These are phyloP conservation scores for Pachypanchax playfairii DNA, from an alignment of 2,113 vertebrate genomes.

Conservation along the genomic window DNA sequence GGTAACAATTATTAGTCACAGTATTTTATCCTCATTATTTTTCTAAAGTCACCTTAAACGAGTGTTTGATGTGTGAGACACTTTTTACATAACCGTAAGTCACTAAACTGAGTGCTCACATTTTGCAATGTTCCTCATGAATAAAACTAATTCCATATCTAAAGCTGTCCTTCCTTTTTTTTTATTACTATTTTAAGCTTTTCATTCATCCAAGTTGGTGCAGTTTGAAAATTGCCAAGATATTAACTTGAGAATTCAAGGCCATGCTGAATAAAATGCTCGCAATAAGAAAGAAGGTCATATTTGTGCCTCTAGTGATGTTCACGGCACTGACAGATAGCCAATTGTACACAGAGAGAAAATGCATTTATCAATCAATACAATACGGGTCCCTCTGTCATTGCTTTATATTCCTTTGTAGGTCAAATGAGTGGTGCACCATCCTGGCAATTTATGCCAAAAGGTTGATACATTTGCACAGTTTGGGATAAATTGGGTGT, in stretches of 20 bases:
- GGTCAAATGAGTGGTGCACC: conserved; percentile 72
- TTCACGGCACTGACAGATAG: conserved; percentile 75
- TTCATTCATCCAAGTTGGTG: conserved; percentile 27
- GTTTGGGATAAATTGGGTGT: conserved; percentile 40
- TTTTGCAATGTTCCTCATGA: conserved; percentile 51
- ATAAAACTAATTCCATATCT: conserved; percentile 45
- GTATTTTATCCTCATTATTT: conserved; percentile 46
- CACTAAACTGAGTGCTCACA: conserved; percentile 48
- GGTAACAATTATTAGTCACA: conserved; percentile 30
- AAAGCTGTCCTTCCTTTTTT: conserved; percentile 29
- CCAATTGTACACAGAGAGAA: conserved; percentile 73
- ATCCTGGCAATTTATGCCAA: conserved; percentile 70
- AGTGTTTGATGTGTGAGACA: conserved; percentile 48
- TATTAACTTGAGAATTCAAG: conserved; percentile 51
- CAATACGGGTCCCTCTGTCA: conserved; percentile 59
- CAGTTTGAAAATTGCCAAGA: conserved; percentile 42
- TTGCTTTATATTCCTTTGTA: conserved; percentile 65
- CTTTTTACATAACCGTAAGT: conserved; percentile 55
- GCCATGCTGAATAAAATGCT: conserved; percentile 33
- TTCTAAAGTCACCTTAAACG: conserved; percentile 58
- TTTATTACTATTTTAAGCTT: conserved; percentile 38
- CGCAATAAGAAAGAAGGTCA: conserved; percentile 70
- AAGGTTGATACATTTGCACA: conserved; percentile 53
- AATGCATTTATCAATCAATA: conserved; percentile 81
- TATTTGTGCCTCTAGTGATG: conserved; percentile 65